These are phyloP conservation scores for Aselliscus stoliczkanus DNA, from an alignment of 2,797 vertebrate species.

Conservation along the genomic window DNA sequence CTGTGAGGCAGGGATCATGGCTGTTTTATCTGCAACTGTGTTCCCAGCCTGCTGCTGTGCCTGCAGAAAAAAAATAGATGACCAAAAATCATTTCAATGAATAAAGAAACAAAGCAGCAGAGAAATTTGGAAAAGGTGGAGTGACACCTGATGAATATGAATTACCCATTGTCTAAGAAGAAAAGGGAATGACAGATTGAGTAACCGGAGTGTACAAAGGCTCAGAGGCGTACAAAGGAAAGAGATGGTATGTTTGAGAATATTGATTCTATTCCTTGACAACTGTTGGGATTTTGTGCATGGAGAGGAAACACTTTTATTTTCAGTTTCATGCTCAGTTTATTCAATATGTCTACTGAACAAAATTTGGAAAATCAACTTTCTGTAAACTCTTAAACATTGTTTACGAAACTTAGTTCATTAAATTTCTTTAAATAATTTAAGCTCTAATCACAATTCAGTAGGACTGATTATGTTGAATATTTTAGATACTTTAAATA, in stretches of 20 bases:
- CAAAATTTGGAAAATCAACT: background rate
- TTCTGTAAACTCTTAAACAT: conserved; percentile 3
- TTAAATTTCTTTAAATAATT: background rate
- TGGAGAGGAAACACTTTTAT: background rate
- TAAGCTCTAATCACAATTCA: background rate
- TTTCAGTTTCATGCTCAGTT: background rate
- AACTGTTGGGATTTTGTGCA: background rate
- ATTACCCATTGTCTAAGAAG: background rate
- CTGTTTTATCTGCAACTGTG: background rate
- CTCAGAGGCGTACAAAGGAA: background rate
- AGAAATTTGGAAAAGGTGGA: background rate
- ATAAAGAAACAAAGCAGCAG: background rate
- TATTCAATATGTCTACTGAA: background rate
- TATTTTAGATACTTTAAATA: background rate
- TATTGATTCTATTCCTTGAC: background rate
- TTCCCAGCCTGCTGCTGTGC: background rate
- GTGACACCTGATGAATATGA: background rate
- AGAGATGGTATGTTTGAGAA: background rate
- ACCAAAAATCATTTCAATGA: background rate
- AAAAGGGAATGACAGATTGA: background rate
- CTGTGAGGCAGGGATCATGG: background rate
- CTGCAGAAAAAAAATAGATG: background rate
- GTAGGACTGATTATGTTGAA: background rate
- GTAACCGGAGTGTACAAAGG: background rate
- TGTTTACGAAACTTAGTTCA: background rate